These are phyloP conservation scores for Xenopus tropicalis DNA, from an alignment of 2,113 vertebrate genomes.

Conservation along the genomic window DNA sequence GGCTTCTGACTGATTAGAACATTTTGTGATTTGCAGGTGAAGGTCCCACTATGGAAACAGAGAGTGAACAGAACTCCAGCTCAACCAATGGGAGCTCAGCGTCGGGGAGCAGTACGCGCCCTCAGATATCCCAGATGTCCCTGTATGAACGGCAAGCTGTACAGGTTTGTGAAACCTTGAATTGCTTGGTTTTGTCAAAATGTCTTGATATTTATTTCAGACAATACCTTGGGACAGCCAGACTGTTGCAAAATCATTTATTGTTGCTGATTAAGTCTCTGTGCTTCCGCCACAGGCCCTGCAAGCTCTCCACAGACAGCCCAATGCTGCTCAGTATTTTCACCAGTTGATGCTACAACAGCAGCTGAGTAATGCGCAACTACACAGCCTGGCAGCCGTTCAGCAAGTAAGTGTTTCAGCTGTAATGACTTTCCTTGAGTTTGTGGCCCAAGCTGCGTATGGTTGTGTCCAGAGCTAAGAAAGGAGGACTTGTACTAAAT, in stretches of 20 bases:
- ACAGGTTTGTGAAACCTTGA: conserved; percentile 68
- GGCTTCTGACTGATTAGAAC: neutral
- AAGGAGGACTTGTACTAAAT: no score
- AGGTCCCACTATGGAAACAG: conserved; percentile 78
- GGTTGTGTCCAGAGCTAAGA: no score
- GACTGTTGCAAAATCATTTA: no score
- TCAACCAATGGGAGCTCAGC: conserved; percentile 77
- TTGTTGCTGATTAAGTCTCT: no score
- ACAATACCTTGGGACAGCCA: no score
- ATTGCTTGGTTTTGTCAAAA: no score
- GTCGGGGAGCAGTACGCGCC: conserved; percentile 80
- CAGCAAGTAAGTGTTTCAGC: conserved; percentile 78
- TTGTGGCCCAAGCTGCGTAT: no score
- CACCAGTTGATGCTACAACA: conserved; percentile 98
- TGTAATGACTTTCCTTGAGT: no score
- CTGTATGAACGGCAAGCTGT: conserved; percentile 93
- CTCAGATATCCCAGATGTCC: conserved; percentile 95
- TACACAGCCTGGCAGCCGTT: conserved; percentile 93
- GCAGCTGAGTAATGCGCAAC: conserved; percentile 91
- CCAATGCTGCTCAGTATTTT: conserved; percentile 95
- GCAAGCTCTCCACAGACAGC: conserved; percentile 92
- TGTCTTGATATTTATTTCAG: no score
- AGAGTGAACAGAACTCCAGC: conserved; percentile 88
- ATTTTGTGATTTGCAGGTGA: conserved; percentile 53
- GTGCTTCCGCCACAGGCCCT: conserved; percentile 71